Evolutionary conservation across 1,140 invertebrate species (phyloP).

Genomic region (Proctacanthus coquilletti): DNA sequence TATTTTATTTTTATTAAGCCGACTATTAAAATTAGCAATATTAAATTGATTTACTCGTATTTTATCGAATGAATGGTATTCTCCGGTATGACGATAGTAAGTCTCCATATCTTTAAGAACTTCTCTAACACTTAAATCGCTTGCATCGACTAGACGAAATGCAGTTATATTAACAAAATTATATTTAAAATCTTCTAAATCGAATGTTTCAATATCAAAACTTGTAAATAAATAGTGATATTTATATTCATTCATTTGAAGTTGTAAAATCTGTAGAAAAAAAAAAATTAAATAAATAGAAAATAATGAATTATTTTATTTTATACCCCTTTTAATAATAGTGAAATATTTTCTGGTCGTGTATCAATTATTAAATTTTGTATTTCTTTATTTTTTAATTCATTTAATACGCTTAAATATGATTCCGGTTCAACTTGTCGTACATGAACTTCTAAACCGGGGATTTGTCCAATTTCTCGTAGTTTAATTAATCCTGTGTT

Average conservation of each 20-base stretch:
- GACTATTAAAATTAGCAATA: neutral
- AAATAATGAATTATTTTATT: neutral
- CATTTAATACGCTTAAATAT: constrained; percentile 14
- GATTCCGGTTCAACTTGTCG: constrained; percentile 13
- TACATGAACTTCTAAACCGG: constrained; percentile 15
- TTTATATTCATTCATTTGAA: constrained; percentile 86
- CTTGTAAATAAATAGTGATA: constrained; percentile 90
- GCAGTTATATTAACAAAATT: constrained; percentile 88
- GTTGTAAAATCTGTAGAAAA: constrained; percentile 61
- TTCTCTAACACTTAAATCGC: constrained; percentile 56
- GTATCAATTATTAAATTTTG: constrained; percentile 68
- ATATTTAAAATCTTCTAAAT: constrained; percentile 86
- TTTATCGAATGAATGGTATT: neutral
- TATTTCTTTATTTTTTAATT: constrained; percentile 23
- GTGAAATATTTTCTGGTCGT: constrained; percentile 51
- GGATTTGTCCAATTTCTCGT: constrained; percentile 13
- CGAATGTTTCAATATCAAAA: constrained; percentile 81
- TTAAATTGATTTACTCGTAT: too few relatives aligned
- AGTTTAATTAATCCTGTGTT: constrained; percentile 16
- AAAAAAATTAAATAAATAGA: constrained; percentile 8
- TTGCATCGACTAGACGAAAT: constrained; percentile 70
- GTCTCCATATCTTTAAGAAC: constrained; percentile 67
- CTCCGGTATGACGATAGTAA: constrained; percentile 8
- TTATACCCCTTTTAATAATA: constrained; percentile 61
- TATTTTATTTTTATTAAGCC: neutral